Conservation (phyloP, 2,113 vertebrate genomes). For the Anarrhichthys ocellatus region DNA sequence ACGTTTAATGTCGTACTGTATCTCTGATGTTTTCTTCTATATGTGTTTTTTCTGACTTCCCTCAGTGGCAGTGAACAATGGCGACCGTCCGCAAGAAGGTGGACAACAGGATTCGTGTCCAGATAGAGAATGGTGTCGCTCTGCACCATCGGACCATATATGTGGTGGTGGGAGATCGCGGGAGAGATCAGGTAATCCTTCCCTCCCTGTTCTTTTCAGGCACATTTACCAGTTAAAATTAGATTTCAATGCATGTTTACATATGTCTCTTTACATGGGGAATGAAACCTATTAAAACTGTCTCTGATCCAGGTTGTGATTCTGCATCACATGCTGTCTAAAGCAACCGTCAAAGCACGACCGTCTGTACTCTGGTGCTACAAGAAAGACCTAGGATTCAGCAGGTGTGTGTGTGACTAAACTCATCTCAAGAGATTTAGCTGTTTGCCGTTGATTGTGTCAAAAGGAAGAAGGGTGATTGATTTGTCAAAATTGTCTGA, state of each 20-base stretch:
- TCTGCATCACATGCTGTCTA: constrained; percentile 98
- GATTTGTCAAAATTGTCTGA: constrained; percentile 19
- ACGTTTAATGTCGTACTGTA: background rate
- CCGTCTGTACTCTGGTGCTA: constrained; percentile 98
- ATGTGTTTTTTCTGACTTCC: background rate
- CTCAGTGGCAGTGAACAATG: constrained; percentile 56
- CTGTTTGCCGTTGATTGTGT: background rate
- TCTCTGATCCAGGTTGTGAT: constrained; percentile 91
- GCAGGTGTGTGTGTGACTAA: constrained; percentile 85
- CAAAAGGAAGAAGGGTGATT: background rate
- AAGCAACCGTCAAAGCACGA: constrained; percentile 91
- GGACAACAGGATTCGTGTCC: constrained; percentile 95
- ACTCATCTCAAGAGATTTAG: background rate
- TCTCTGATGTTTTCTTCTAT: background rate
- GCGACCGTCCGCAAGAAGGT: constrained; percentile 94
- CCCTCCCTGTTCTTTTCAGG: too few species aligned
- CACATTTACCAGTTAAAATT: too few species aligned
- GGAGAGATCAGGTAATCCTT: constrained; percentile 91
- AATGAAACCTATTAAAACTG: background rate
- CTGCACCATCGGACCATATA: constrained; percentile 90
- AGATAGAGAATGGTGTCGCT: constrained; percentile 96
- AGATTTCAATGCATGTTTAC: background rate
- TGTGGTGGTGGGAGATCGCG: constrained; percentile 93
- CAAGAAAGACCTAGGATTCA: constrained; percentile 97
- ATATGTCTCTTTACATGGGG: background rate